Evolutionary conservation across 2,113 vertebrate genomes (phyloP).

Genomic region (Apodemus speciosus): DNA sequence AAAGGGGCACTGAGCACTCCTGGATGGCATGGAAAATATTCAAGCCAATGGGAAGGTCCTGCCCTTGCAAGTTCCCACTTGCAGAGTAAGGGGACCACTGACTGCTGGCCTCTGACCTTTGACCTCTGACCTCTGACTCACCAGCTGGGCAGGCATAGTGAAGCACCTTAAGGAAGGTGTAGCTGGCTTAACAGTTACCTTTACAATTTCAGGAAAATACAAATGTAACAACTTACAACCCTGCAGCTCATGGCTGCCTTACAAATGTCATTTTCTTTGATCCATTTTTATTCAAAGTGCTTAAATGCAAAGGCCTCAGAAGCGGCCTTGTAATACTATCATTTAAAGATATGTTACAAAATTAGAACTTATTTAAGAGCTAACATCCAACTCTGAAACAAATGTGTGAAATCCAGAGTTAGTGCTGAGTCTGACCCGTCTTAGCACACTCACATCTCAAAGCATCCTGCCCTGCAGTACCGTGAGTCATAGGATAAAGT

Average conservation of each 20-base stretch:
- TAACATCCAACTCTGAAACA: conserved; percentile 78
- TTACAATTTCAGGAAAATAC: conserved; percentile 35
- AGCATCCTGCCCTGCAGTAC: not conserved
- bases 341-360: conserved; percentile 73
- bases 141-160: not conserved
- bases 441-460: conserved; percentile 26
- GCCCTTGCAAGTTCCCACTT: conserved; percentile 7
- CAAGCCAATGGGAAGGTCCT: conserved; percentile 36
- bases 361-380: conserved; percentile 73
- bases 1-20: not conserved
- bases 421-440: conserved; percentile 61
- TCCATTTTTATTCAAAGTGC: conserved; percentile 79
- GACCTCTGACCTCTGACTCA: conserved; percentile 41
- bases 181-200: conserved; percentile 43
- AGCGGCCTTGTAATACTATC: conserved; percentile 75
- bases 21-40: not conserved
- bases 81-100: not conserved
- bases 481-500: conserved; percentile 71
- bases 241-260: conserved; percentile 45
- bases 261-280: conserved; percentile 63
- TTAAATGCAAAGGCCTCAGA: conserved; percentile 79
- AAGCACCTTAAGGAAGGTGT: conserved; percentile 26
- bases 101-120: not conserved
- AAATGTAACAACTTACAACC: conserved; percentile 47
- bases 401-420: conserved; percentile 73